Evolutionary conservation across 2,888 invertebrate species (phyloP).

Genomic region (Clanis bilineata): DNA sequence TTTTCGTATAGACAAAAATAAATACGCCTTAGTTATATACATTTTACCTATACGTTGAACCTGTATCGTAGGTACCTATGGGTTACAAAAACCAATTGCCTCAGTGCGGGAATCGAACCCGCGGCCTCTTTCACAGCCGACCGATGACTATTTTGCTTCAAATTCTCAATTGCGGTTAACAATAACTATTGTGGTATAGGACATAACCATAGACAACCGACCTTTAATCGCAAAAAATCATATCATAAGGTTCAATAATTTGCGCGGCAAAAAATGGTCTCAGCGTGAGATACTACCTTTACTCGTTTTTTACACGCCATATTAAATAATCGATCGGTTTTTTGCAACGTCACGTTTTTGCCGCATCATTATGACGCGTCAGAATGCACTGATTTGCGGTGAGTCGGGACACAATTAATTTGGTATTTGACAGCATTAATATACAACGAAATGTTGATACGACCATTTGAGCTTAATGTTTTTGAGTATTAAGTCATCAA

Average conservation of each 20-base stretch:
- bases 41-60: too few relatives aligned
- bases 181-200: too few relatives aligned
- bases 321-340: constrained; percentile 67
- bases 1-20: too few relatives aligned
- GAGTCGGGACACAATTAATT: constrained; percentile 71
- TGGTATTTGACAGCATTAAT: constrained; percentile 69
- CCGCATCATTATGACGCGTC: constrained; percentile 70
- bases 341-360: constrained; percentile 68
- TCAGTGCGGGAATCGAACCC: too few relatives aligned
- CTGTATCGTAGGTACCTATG: too few relatives aligned
- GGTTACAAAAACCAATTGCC: too few relatives aligned
- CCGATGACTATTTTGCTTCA: too few relatives aligned
- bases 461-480: constrained; percentile 24
- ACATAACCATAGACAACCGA: too few relatives aligned
- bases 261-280: not conserved
- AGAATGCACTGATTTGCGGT: constrained; percentile 61
- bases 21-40: too few relatives aligned
- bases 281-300: not conserved
- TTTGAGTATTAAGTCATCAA: constrained; percentile 17
- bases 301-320: constrained; percentile 21
- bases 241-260: not conserved
- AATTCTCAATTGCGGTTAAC: too few relatives aligned
- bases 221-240: not conserved
- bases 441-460: constrained; percentile 45
- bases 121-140: too few relatives aligned